These are phyloP conservation scores for Ciona savignyi DNA, from an alignment of 23 tunicate genomes.

Conservation along the genomic window DNA sequence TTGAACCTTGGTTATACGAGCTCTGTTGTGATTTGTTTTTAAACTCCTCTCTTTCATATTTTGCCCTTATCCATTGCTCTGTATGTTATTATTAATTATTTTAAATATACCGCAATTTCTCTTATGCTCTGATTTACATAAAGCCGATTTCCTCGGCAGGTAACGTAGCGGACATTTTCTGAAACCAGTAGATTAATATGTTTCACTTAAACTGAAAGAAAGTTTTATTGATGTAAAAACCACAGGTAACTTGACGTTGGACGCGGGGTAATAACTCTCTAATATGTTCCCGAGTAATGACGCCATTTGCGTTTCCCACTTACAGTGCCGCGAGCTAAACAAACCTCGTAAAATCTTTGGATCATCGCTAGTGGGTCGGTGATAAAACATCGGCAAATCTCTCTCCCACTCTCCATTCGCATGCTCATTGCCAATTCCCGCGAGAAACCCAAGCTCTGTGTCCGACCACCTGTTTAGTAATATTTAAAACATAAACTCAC, in stretches of 20 bases:
- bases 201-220: no score
- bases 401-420: slow-evolving; percentile 57
- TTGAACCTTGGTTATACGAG: slow-evolving; percentile 67
- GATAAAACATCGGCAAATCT: slow-evolving; percentile 67
- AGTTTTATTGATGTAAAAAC: no score
- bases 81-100: not conserved
- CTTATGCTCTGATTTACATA: no score
- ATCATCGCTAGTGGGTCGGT: slow-evolving; percentile 54
- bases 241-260: no score
- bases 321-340: not conserved
- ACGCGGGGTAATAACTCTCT: no score
- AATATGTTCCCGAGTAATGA: no score
- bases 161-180: no score
- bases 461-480: slow-evolving; percentile 42
- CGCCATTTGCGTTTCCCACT: no score
- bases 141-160: no score
- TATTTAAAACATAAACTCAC: not conserved
- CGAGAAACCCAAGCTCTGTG: slow-evolving; percentile 32
- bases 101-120: not conserved
- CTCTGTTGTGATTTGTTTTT: slow-evolving; percentile 47
- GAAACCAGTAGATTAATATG: no score
- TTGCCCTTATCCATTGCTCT: slow-evolving; percentile 82
- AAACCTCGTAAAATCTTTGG: slow-evolving; percentile 54
- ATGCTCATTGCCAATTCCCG: slow-evolving; percentile 44
- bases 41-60: slow-evolving; percentile 72